A percentile compares a stretch with the other conserved stretches of the same genome.
Conservation (phyloP, 2,888 invertebrate species). For the Marasmarcha lunaedactyla region DNA sequence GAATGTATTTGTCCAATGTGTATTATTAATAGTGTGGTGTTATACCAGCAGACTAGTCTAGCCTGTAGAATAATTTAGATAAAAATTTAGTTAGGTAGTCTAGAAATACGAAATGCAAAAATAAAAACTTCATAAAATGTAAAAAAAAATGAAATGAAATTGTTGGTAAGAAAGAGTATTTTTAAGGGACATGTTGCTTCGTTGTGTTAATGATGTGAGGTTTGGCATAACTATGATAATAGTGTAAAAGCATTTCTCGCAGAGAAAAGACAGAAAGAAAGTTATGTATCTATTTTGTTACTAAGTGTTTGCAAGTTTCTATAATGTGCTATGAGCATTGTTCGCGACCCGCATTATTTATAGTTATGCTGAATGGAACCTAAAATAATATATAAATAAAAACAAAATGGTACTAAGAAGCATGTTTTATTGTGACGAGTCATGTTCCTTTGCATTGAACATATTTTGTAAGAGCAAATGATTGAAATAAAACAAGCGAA, state of each 20-base stretch:
- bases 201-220: slow-evolving; percentile 63
- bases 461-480: slow-evolving; percentile 72
- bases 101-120: slow-evolving; percentile 72
- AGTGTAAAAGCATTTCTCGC: slow-evolving; percentile 58
- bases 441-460: slow-evolving; percentile 72
- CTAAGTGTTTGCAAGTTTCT: slow-evolving; percentile 71
- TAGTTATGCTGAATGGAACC: slow-evolving; percentile 70
- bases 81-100: slow-evolving; percentile 68
- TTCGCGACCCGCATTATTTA: slow-evolving; percentile 69
- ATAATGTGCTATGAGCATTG: slow-evolving; percentile 71
- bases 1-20: slow-evolving; percentile 69
- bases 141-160: slow-evolving; percentile 70
- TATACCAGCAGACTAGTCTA: slow-evolving; percentile 70
- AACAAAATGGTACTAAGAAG: slow-evolving; percentile 70
- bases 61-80: slow-evolving; percentile 70
- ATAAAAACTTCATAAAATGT: slow-evolving; percentile 68
- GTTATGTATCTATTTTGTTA: slow-evolving; percentile 72
- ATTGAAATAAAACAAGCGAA: slow-evolving; percentile 72
- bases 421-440: slow-evolving; percentile 70
- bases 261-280: slow-evolving; percentile 55
- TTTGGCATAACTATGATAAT: slow-evolving; percentile 70
- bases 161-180: slow-evolving; percentile 75
- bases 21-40: slow-evolving; percentile 67
- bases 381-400: slow-evolving; percentile 66
- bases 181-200: slow-evolving; percentile 72